Percentiles rank a stretch among this genome's conserved stretches.
phyloP scores from a whole-genome alignment of 2,888 invertebrate genomes.

The Darwinula stevensoni region DNA sequence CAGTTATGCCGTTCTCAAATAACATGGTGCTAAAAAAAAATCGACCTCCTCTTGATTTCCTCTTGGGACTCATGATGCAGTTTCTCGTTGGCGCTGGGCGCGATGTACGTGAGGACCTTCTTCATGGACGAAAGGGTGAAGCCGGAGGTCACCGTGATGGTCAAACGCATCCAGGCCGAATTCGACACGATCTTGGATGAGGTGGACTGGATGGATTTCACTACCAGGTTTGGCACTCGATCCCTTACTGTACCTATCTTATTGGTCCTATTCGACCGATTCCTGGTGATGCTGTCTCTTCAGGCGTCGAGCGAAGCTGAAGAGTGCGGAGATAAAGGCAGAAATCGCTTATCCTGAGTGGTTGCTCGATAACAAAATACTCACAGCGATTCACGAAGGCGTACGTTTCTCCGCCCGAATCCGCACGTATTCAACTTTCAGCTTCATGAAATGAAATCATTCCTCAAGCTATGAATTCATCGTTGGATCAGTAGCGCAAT shows the following conservation, averaged over 20 bases:
- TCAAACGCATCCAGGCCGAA: constrained; percentile 45
- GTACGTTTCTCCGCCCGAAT: constrained; percentile 25
- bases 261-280: too few species aligned
- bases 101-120: constrained; percentile 56
- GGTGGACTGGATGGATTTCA: constrained; percentile 72
- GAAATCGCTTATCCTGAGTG: constrained; percentile 82
- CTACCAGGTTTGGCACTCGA: constrained; percentile 34
- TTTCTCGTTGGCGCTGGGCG: constrained; percentile 25
- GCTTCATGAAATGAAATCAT: too few species aligned
- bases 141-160: constrained; percentile 56
- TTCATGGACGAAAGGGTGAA: constrained; percentile 63
- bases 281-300: too few species aligned
- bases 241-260: too few species aligned
- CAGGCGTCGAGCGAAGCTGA: constrained; percentile 35
- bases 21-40: too few species aligned
- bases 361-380: constrained; percentile 43
- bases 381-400: constrained; percentile 43
- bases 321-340: constrained; percentile 49
- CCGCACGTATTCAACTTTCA: too few species aligned
- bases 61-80: too few species aligned
- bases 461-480: too few species aligned
- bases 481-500: too few species aligned
- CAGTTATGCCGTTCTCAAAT: too few species aligned
- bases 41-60: too few species aligned
- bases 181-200: constrained; percentile 45